Evolutionary conservation across 2,888 invertebrate genomes (phyloP).

Genomic region (Eutolmus rufibarbis): DNA sequence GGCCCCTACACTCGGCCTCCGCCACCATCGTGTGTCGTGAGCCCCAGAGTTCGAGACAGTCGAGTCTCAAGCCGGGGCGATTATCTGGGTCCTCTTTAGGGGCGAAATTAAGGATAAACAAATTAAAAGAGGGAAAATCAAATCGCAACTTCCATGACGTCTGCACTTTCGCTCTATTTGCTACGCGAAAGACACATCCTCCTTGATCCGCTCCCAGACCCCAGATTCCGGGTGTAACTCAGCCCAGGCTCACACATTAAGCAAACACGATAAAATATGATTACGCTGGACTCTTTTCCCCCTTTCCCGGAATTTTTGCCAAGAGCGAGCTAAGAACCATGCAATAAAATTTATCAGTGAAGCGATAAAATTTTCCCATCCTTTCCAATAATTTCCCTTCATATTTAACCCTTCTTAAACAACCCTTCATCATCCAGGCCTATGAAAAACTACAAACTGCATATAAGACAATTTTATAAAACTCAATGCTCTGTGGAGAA

Average conservation of each 20-base stretch:
- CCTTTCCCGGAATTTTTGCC: neutral
- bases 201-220: neutral
- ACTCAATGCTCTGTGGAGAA: neutral
- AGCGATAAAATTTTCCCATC: neutral
- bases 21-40: neutral
- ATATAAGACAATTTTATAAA: neutral
- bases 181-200: neutral
- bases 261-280: slow-evolving; percentile 28
- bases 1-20: neutral
- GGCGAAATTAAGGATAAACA: slow-evolving; percentile 47
- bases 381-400: neutral
- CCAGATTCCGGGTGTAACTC: neutral
- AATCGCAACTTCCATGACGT: slow-evolving; percentile 33
- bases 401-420: neutral
- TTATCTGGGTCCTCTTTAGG: slow-evolving; percentile 1
- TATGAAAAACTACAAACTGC: neutral
- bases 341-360: neutral
- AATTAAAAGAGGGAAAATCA: slow-evolving; percentile 43
- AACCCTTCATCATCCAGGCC: too few species aligned
- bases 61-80: neutral
- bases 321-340: neutral
- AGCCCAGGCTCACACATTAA: neutral
- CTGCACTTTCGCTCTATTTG: slow-evolving; percentile 29
- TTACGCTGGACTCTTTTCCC: neutral
- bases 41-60: neutral